Conservation (phyloP, 2,888 invertebrate species). For the Imbricaverruca yamaguchii region DNA sequence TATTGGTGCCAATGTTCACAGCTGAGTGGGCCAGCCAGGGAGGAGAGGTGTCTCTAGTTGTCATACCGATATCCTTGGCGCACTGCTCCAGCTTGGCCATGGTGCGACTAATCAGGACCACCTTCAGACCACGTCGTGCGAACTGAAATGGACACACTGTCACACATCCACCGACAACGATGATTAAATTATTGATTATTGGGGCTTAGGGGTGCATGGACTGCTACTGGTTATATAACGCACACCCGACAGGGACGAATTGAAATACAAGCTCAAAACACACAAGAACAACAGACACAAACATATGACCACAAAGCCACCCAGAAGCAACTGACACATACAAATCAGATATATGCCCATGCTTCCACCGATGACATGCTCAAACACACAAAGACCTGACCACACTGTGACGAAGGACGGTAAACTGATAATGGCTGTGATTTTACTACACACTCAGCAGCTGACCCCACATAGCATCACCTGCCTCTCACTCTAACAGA, state of each 20-base stretch:
- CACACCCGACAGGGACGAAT: background rate
- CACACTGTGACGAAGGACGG: too few relatives aligned
- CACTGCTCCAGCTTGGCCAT: conserved; percentile 37
- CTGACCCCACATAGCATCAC: too few relatives aligned
- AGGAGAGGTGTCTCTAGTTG: background rate
- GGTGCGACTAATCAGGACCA: conserved; percentile 39
- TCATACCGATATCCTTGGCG: conserved; percentile 36
- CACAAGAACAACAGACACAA: background rate
- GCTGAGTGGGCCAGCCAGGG: background rate
- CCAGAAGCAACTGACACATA: too few relatives aligned
- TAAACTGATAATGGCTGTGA: too few relatives aligned
- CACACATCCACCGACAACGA: background rate
- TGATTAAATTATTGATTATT: too few relatives aligned
- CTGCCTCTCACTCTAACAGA: too few relatives aligned
- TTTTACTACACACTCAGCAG: too few relatives aligned
- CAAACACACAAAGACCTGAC: too few relatives aligned
- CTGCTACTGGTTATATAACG: too few relatives aligned
- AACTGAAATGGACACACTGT: conserved; percentile 26
- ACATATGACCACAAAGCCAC: background rate
- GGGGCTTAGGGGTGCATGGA: too few relatives aligned
- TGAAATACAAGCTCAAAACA: background rate
- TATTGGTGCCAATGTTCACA: conserved; percentile 17
- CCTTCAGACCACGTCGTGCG: conserved; percentile 36
- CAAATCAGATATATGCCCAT: too few relatives aligned
- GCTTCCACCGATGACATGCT: too few relatives aligned